Evolutionary conservation across 2,888 invertebrate genomes (phyloP), one percentile per base, ranked within the genome.

Genomic region (Lasius fuliginosus): DNA sequence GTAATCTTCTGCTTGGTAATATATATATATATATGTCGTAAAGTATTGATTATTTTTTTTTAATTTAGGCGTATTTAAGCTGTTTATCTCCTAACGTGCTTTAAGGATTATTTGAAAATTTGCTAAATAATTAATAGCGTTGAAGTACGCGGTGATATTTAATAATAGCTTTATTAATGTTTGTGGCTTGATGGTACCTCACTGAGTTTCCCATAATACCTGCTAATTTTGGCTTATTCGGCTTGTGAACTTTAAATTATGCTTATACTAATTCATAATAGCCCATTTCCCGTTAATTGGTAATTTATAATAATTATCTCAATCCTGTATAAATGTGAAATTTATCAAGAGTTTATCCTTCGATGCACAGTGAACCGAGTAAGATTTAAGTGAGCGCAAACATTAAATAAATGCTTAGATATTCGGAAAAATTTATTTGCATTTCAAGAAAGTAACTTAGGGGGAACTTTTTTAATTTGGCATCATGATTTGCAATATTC

Each of bases 171-270:
- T 40, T 36, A 56, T 56, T 33, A 56, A 56, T 71, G 2, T 33
- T 27, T 74, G 8, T 18, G 27, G 12, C 12, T n/a, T 9, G 5
- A 46, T 0, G 42, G 30, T 74, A 46, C 42, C 4, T 74, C 12
- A 40, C 40, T 60, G 12, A 74, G 40, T 6, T 12, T 74, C 27
- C 40, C 4, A n/a, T 74, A 18, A 49, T 46, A 64, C 15, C 23
- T 46, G 33, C 15, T 75, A 75, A 62, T 46, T 46, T 9, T 30
- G 12, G 60, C 40, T 75, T 33, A 75, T 75, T 30, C 42, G 36
- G 36, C 33, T 62, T 62, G 27, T 60, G n/a, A 75, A 64, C 46
- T 75, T 73, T 46, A 42, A 62, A 30, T 5, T n/a, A 23, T 64
- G 46, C 36, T 36, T 49, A 23, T 49, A 23, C 15, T 64, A 64